Percentiles rank a stretch among this genome's conserved stretches.
Evolutionary conservation across 2,888 invertebrate genomes (phyloP).

Genomic region (Conus canariensis): DNA sequence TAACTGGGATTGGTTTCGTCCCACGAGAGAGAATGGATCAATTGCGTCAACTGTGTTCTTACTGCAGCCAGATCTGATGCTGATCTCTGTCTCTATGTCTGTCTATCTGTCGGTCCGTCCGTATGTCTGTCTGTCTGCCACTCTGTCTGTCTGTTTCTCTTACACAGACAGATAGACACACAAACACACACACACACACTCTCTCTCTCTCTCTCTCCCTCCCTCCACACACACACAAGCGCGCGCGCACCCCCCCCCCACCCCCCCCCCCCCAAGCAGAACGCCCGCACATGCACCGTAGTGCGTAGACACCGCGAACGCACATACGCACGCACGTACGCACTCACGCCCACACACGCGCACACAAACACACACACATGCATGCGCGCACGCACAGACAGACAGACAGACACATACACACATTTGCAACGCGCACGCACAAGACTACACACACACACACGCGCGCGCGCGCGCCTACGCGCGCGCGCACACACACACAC

Average conservation of each 20-base stretch:
- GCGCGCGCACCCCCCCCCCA: neutral
- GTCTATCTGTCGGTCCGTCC: no score
- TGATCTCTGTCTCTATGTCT: no score
- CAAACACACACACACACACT: neutral
- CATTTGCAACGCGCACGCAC: neutral
- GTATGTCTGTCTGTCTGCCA: no score
- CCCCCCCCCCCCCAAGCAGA: neutral
- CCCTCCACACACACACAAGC: neutral
- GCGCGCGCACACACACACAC: no score
- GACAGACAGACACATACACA: neutral
- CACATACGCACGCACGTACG: neutral
- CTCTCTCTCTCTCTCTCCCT: neutral
- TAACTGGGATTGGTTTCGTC: no score
- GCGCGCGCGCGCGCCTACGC: neutral
- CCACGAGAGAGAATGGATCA: no score
- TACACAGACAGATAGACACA: no score
- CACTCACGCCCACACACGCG: neutral
- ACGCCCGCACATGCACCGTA: no score
- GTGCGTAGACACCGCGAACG: neutral
- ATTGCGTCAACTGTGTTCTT: no score
- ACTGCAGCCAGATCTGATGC: no score
- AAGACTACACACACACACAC: neutral
- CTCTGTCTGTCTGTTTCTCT: no score
- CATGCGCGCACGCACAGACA: neutral
- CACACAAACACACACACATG: conserved; percentile 4